Conservation (phyloP, 2,888 invertebrate genomes). For the Aproaerema taeniolella region DNA sequence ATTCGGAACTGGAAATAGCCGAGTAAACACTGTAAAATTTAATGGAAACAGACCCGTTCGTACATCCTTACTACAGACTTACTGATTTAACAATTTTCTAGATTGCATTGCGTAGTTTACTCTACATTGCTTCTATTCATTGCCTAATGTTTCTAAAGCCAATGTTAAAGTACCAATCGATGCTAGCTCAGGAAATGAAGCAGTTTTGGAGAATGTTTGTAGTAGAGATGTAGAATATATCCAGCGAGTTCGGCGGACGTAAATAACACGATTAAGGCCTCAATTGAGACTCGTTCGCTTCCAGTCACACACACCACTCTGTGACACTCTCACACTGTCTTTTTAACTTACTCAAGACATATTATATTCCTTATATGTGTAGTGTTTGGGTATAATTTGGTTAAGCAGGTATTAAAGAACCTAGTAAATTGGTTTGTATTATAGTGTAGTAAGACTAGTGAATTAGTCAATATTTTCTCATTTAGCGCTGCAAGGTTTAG, state of each 20-base stretch:
- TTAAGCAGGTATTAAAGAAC: too few species aligned
- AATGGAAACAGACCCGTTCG: slow-evolving; percentile 30
- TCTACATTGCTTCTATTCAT: too few species aligned
- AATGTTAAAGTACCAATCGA: neutral
- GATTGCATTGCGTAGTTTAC: neutral
- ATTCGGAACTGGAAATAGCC: slow-evolving; percentile 40
- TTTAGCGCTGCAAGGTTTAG: too few species aligned
- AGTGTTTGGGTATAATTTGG: too few species aligned
- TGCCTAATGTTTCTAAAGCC: too few species aligned
- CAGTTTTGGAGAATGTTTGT: neutral
- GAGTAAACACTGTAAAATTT: slow-evolving; percentile 47
- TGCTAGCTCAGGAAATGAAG: neutral
- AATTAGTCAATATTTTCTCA: too few species aligned
- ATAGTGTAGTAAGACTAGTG: too few species aligned
- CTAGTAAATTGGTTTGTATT: too few species aligned
- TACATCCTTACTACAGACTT: slow-evolving; percentile 12
- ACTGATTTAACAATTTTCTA: neutral
- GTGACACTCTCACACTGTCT: too few species aligned
- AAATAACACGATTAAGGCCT: slow-evolving; percentile 55
- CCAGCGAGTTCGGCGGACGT: slow-evolving; percentile 40
- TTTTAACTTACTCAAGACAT: too few species aligned
- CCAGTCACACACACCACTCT: neutral
- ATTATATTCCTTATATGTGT: too few species aligned
- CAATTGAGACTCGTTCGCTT: neutral
- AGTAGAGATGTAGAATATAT: slow-evolving; percentile 36